Conservation (phyloP, 2,888 invertebrate species). For the Drosophila anomalata region DNA sequence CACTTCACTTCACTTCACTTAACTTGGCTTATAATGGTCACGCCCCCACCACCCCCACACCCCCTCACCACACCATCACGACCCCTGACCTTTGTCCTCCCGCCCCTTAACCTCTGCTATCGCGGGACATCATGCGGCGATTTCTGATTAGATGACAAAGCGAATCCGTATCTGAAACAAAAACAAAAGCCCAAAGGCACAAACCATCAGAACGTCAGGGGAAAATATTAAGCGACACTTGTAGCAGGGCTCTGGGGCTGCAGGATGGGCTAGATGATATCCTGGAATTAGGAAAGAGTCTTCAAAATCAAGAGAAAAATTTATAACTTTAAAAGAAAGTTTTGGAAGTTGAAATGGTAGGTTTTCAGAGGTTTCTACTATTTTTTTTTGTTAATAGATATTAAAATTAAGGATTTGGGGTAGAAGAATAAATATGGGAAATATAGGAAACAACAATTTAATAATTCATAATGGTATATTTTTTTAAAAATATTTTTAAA, state of each 20-base stretch:
- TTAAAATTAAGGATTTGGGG: no score
- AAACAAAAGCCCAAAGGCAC: conserved; percentile 21
- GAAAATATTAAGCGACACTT: not conserved
- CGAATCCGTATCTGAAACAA: conserved; percentile 21
- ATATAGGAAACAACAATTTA: no score
- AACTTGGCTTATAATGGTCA: conserved; percentile 37
- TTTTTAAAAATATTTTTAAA: no score
- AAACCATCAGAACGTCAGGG: conserved; percentile 28
- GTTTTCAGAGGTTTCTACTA: no score
- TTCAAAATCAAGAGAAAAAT: no score
- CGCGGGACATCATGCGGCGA: conserved; percentile 72
- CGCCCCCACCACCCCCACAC: conserved; percentile 17
- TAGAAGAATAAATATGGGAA: no score
- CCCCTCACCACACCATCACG: not conserved
- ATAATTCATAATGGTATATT: no score
- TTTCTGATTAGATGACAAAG: conserved; percentile 79
- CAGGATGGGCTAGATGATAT: not conserved
- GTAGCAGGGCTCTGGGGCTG: not conserved
- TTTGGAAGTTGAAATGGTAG: no score
- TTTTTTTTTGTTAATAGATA: no score
- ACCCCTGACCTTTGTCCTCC: not conserved
- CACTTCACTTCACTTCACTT: conserved; percentile 34
- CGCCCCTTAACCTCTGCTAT: conserved; percentile 18
- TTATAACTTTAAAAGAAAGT: no score
- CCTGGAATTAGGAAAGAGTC: not conserved